Base-by-base conservation (phyloP, 1,140 invertebrate species). In the Brachionus rotundiformis region DNA sequence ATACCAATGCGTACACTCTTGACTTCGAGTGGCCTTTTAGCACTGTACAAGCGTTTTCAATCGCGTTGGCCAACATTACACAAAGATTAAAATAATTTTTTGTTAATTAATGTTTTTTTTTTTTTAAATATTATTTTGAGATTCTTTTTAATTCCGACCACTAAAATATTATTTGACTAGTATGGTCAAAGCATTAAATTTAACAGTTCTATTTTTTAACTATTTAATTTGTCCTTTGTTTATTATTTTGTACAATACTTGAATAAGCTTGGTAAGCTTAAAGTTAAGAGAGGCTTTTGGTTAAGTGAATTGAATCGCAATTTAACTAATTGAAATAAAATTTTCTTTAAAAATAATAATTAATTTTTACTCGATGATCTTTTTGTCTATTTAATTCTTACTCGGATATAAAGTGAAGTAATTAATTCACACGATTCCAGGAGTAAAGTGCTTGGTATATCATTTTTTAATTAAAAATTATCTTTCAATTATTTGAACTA, bases 11-110 rank as follows among this genome's bases (percentile, higher is more conserved):
- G 13, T 99, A 98, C 88, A 98, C 97, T 0, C 88, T 99, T 85
- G 97, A 99, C 89, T 99, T 98, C 89, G 95, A 98, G 87, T 96
- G 98, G 89, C 97, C 97, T 16, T 98, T 99, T 89, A 96, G 95
- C 73, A 95, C 96, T 81, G 91, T 98, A 65, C 97, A 99, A 90
- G 96, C 97, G 31, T 98, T 99, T 89, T 94, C 95, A 61, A 95
- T 99, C 68, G 96, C 96, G 63, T 90, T 99, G 84, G 96, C 97
- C 82, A 98, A 98, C 88, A 96, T 99, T 59, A 99, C 97, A 73
- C 97, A 99, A 89, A 92, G 96, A 86, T 91, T 99, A 76, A 99
- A 99, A 90, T 98, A 92, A 92, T 23, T 36, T 59, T 3, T 65
- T 63, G 31, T 39, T 36, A 19, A 19, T 44, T 73, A 27, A 7